These are phyloP conservation scores for Eilema griseolum DNA, from an alignment of 2,888 invertebrate genomes.

Conservation along the genomic window DNA sequence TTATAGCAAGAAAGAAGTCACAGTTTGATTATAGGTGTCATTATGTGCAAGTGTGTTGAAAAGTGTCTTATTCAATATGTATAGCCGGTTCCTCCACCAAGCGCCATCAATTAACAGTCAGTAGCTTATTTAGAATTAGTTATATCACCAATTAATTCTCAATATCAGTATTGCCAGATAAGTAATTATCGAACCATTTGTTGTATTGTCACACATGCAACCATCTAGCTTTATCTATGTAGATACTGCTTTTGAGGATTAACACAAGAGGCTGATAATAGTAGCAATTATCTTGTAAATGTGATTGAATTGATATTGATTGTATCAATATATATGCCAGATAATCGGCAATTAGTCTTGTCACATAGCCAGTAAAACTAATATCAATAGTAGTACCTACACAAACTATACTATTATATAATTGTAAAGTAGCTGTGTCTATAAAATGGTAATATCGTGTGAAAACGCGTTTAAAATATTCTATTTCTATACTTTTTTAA, in stretches of 20 bases:
- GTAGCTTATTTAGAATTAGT: neutral
- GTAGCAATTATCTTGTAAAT: constrained; percentile 54
- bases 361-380: neutral
- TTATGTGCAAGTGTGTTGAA: no score
- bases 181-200: constrained; percentile 22
- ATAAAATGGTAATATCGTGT: no score
- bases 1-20: no score
- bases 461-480: no score
- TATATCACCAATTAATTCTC: neutral
- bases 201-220: constrained; percentile 8
- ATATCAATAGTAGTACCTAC: neutral
- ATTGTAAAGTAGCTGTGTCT: neutral
- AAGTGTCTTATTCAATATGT: no score
- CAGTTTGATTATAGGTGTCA: no score
- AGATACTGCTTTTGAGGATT: constrained; percentile 32
- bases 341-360: constrained; percentile 60
- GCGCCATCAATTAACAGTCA: neutral
- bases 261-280: constrained; percentile 30
- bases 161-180: neutral
- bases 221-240: constrained; percentile 25
- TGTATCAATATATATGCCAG: constrained; percentile 57
- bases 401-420: no score
- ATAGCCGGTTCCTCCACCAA: no score
- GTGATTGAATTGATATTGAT: constrained; percentile 61
- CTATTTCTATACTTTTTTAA: no score